These are phyloP conservation scores for Sebastes alutus DNA, from an alignment of 2,797 vertebrate genomes.

Conservation along the genomic window DNA sequence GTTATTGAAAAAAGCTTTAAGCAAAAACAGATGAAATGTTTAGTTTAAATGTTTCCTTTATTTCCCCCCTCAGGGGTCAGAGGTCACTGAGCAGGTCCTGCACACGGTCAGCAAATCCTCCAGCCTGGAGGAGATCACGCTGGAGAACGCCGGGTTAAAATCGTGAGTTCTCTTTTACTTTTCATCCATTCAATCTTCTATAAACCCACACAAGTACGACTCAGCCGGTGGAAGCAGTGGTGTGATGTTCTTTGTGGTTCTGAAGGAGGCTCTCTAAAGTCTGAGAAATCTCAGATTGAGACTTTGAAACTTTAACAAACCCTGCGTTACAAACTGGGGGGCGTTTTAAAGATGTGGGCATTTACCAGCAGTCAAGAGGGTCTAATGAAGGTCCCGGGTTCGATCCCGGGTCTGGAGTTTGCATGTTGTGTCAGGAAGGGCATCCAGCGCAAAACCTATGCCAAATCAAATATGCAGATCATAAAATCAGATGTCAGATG, in stretches of 20 bases:
- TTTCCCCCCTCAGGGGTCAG: conserved; percentile 83
- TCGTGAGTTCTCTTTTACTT: conserved; percentile 82
- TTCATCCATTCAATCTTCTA: background rate
- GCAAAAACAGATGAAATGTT: background rate
- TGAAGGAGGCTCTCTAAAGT: background rate
- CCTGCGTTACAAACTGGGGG: background rate
- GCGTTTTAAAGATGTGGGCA: background rate
- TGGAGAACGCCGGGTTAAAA: conserved; percentile 92
- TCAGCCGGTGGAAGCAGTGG: background rate
- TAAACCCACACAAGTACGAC: background rate
- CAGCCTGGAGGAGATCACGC: conserved; percentile 91
- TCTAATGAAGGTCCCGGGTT: too few relatives aligned
- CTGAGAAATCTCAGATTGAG: background rate
- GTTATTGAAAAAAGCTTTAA: background rate
- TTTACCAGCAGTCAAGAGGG: background rate
- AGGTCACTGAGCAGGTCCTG: conserved; percentile 92
- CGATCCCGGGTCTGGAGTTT: too few relatives aligned
- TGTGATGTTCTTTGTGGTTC: background rate
- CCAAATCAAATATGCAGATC: too few relatives aligned
- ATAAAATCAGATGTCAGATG: too few relatives aligned
- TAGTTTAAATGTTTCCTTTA: background rate
- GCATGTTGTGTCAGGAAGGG: too few relatives aligned
- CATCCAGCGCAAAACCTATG: too few relatives aligned
- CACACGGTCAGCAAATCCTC: conserved; percentile 92
- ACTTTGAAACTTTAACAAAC: background rate